Evolutionary conservation across 2,797 vertebrate species (phyloP).

Genomic region (Chelonia mydas): DNA sequence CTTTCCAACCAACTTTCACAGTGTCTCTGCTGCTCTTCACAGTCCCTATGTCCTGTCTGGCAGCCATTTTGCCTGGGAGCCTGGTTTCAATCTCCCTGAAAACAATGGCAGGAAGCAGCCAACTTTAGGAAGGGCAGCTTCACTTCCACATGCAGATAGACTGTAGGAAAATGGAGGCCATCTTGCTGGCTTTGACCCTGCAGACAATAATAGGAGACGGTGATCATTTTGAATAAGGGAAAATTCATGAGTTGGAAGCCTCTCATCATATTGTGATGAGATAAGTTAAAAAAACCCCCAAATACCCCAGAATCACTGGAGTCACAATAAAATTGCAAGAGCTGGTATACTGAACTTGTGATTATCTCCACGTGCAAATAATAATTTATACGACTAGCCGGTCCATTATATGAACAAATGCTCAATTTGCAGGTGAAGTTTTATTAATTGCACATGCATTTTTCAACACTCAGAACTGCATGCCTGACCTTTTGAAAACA

Average conservation of each 20-base stretch:
- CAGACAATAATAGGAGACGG: neutral
- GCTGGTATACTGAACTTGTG: neutral
- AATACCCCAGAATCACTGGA: neutral
- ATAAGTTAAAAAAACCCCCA: neutral
- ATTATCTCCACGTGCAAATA: constrained; percentile 70
- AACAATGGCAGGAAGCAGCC: neutral
- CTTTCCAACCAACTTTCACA: neutral
- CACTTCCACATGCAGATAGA: neutral
- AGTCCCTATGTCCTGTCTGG: neutral
- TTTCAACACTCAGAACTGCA: constrained; percentile 59
- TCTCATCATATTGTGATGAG: neutral
- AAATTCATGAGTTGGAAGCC: neutral
- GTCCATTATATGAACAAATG: constrained; percentile 70
- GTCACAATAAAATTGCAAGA: neutral
- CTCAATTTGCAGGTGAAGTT: constrained; percentile 75
- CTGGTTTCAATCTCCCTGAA: neutral
- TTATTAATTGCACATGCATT: constrained; percentile 71
- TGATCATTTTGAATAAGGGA: neutral
- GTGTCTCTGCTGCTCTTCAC: neutral
- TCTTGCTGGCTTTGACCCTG: neutral
- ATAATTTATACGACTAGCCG: constrained; percentile 75
- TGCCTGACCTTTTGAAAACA: constrained; percentile 67
- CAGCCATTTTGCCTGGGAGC: neutral
- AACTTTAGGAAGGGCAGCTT: neutral
- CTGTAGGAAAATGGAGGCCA: neutral